Evolutionary conservation across 2,888 invertebrate species (phyloP), one percentile per base, ranked within the genome.

Genomic region (Hemicrepidius hirtus): DNA sequence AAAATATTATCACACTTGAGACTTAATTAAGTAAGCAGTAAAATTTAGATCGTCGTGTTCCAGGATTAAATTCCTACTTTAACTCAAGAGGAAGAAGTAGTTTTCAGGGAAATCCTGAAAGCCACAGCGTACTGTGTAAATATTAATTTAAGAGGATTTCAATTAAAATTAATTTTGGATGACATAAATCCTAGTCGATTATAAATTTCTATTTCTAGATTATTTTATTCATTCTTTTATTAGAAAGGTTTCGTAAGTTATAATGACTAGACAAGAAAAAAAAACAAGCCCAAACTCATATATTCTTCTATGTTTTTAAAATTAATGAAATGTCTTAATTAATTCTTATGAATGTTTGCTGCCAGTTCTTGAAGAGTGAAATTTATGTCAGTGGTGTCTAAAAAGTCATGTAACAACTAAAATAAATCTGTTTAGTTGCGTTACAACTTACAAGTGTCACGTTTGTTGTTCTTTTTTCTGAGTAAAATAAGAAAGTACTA

Each of bases 11-110:
- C 60, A 35, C 40, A 60, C 18, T 24, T 18, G 63, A 16, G 4
- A n/a, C 63, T 63, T 32, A 63, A 63, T 63, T 63, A 63, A 63
- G 46, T 28, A 21, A 9, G 32, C 20, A 46, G 46, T 63, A 63
- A 63, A 63, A 63, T 63, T 44, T 44, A n/a, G 60, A 21, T 41
- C 21, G 28, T n/a, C 32, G n/a, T 63, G 41, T 32, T 46, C 46
- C 20, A 46, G 18, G 20, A 46, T 46, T 46, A 46, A 46, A 20
- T 46, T 20, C 20, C 9, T 9, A 20, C 13, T 41, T 41, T 41
- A 5, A 13, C n/a, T 41, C 16, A 3, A 20, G 10, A 9, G 46
- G 20, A 20, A 0, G 13, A 20, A 46, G 10, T 46, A 46, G 46
- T 46, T 46, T 46, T 46, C 46, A 46, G 18, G 20, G 46, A 46